A percentile compares a stretch with the other conserved stretches of the same genome.
Conservation (phyloP, 2,113 vertebrate species). For the Malurus melanocephalus region DNA sequence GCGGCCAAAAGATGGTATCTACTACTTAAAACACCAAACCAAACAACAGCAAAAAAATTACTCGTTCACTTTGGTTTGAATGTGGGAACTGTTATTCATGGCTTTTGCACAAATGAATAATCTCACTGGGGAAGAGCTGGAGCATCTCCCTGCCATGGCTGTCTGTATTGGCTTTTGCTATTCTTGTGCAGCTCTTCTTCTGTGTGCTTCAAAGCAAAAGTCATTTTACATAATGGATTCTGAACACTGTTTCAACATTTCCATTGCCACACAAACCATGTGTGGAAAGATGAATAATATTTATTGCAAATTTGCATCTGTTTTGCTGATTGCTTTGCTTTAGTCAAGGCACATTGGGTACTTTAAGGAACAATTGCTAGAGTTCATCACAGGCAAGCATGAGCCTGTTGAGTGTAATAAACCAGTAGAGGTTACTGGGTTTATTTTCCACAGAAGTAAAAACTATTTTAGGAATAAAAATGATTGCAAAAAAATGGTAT, state of each 20-base stretch:
- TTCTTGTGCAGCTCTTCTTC: background rate
- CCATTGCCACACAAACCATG: background rate
- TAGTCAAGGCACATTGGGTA: constrained; percentile 12
- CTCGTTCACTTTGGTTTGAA: background rate
- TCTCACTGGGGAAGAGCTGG: background rate
- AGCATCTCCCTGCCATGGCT: background rate
- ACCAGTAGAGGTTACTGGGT: background rate
- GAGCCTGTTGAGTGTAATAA: background rate
- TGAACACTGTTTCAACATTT: background rate
- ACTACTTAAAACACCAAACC: background rate
- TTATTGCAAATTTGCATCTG: background rate
- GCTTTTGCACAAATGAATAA: background rate
- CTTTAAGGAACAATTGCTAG: background rate
- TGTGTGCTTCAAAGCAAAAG: background rate
- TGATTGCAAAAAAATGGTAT: background rate
- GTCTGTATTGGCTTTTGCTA: background rate
- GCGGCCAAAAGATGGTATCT: background rate
- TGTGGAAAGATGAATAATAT: background rate
- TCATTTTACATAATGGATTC: background rate
- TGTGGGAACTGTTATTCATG: background rate
- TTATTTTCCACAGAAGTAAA: background rate
- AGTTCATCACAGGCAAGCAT: background rate
- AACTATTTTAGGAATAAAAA: background rate
- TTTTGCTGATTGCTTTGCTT: constrained; percentile 46
- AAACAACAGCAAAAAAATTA: background rate